Percentiles rank a stretch among this genome's conserved stretches.
Conservation (phyloP, 2,797 vertebrate genomes). For the Thunnus albacares region DNA sequence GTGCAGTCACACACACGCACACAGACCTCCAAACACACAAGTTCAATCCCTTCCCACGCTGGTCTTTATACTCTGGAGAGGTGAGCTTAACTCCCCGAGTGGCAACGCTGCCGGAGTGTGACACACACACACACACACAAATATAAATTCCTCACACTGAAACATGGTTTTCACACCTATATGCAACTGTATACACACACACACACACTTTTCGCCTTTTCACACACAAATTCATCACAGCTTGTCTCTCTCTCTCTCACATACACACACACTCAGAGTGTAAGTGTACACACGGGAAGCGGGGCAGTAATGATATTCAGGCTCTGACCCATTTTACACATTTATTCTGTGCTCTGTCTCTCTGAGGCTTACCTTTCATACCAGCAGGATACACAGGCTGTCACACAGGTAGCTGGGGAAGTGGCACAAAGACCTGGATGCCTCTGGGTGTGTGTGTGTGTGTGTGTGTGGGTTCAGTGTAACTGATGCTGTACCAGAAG, state of each 20-base stretch:
- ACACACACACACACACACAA: constrained; percentile 15
- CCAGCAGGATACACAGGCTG: constrained; percentile 62
- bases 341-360: constrained; percentile 76
- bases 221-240: constrained; percentile 51
- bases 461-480: constrained; percentile 7
- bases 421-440: constrained; percentile 60
- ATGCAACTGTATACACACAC: constrained; percentile 8
- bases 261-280: constrained; percentile 25
- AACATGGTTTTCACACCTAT: neutral
- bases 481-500: constrained; percentile 20
- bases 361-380: constrained; percentile 74
- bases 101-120: constrained; percentile 27
- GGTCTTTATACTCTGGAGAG: constrained; percentile 53
- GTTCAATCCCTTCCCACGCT: constrained; percentile 36
- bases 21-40: constrained; percentile 17
- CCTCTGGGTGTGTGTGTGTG: constrained; percentile 38
- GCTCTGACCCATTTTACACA: constrained; percentile 84
- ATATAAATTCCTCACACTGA: neutral
- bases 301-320: constrained; percentile 81
- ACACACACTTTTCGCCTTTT: constrained; percentile 15
- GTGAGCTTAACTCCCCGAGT: constrained; percentile 45
- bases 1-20: constrained; percentile 8
- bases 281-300: constrained; percentile 34
- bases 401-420: constrained; percentile 68
- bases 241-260: constrained; percentile 16